Base-by-base conservation (phyloP, 2,888 invertebrate genomes). In the Tachina lurida region DNA sequence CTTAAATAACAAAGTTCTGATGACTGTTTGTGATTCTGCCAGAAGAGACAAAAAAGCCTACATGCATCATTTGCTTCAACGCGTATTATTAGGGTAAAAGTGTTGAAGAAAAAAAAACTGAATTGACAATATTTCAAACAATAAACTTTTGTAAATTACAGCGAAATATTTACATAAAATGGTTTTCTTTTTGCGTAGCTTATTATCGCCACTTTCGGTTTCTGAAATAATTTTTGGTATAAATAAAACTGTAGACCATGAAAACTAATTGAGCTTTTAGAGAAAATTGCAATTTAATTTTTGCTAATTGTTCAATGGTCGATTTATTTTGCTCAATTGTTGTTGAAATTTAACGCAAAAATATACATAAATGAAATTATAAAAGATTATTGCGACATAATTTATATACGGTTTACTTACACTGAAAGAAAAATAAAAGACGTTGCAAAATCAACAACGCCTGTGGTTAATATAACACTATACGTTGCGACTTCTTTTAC, bases 201-300 rank as follows among this genome's bases (percentile, higher is more conserved):
- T 31, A 31, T 7, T 31, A 31, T 31, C 7, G 31, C 31, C 31
- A 54, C 3, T 10, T 54, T 7, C 10, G 10, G 15, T 58, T 31
- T 58, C 31, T 7, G 12, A 19, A 58, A 58, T 31, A 31, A 15
- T 31, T 58, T 31, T 15, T 15, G 10, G 15, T 15, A 58, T 58
- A 39, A 9, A 31, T 7, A 31, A 58, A 15, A 39, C 12, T 13
- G 31, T 10, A 52, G 13, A 39, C n/a, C 7, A 54, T 56, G 12
- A 54, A n/a, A 9, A 41, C 10, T 58, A 19, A 17, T 54, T 5
- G 43, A 43, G 49, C 12, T 70, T 63, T 31, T 15, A 22, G 19
- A 67, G 67, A 76, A 71, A 83, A 78, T 54, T 54, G 67, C 74
- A 84, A 73, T 83, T 83, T 71, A 71, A 71, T 73, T 77, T 71